Conservation (phyloP, 2,888 invertebrate genomes). For the Leptopilina myrica region DNA sequence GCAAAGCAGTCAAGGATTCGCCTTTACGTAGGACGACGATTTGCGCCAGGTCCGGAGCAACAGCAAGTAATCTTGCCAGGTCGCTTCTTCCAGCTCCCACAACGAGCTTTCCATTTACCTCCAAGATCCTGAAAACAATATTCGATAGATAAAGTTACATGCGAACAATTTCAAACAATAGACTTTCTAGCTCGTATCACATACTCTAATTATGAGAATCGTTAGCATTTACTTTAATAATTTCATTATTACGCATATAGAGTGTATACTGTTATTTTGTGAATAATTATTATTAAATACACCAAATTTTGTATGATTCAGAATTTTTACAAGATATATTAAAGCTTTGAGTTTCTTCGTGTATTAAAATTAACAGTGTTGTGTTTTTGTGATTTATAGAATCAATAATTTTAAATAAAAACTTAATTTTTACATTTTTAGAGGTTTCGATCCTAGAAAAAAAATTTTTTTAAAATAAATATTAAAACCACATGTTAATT, state of each 20-base stretch:
- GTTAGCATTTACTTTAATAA: constrained; percentile 43
- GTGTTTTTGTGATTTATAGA: no score
- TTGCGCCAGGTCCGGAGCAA: constrained; percentile 81
- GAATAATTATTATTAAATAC: constrained; percentile 3
- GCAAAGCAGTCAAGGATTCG: constrained; percentile 70
- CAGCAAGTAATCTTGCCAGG: constrained; percentile 82
- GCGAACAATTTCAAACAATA: background rate
- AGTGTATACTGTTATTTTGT: constrained; percentile 22
- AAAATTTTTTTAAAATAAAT: no score
- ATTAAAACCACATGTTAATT: no score
- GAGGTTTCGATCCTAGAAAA: no score
- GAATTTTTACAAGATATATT: no score
- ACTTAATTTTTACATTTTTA: no score
- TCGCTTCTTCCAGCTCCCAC: constrained; percentile 85
- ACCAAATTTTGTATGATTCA: no score
- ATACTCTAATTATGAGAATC: constrained; percentile 22
- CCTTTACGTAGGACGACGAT: constrained; percentile 80
- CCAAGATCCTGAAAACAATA: constrained; percentile 81
- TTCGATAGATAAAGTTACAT: constrained; percentile 22
- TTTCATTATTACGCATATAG: constrained; percentile 43
- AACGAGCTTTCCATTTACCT: constrained; percentile 88
- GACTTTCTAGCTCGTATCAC: background rate
- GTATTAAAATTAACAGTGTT: no score
- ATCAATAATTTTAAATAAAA: no score
- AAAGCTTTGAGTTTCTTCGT: no score